A percentile compares a stretch with the other conserved stretches of the same genome.
Conservation (phyloP, 2,888 invertebrate genomes). For the Prostheceraeus crozeri region DNA sequence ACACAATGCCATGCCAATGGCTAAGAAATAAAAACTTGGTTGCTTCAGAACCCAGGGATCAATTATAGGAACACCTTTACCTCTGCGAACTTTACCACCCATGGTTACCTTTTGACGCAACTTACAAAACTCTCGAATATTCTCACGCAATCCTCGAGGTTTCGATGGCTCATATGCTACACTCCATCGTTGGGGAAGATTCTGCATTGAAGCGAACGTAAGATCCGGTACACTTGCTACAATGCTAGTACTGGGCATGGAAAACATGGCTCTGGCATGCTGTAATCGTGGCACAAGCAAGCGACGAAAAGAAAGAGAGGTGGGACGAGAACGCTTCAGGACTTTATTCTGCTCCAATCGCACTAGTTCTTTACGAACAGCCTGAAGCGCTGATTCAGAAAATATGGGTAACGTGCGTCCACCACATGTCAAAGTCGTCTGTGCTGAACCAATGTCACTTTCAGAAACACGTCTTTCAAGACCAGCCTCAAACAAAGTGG, state of each 20-base stretch:
- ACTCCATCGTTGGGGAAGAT: no score
- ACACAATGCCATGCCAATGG: no score
- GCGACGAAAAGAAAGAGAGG: background rate
- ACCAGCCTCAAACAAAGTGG: background rate
- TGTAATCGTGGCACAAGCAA: background rate
- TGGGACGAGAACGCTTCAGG: background rate
- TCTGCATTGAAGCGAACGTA: background rate
- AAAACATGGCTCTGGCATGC: background rate
- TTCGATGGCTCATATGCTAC: no score
- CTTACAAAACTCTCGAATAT: background rate
- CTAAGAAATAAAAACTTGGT: conserved; percentile 2
- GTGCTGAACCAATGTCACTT: background rate
- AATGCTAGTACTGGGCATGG: background rate
- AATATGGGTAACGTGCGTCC: background rate
- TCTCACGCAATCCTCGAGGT: no score
- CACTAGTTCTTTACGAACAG: background rate
- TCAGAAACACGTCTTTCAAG: background rate
- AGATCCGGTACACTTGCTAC: background rate
- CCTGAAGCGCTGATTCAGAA: background rate
- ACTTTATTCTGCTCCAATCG: background rate
- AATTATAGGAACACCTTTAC: background rate
- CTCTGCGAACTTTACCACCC: no score
- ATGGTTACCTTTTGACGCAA: background rate
- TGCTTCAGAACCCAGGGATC: background rate
- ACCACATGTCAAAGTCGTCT: background rate